Base-by-base conservation (phyloP, 2,797 vertebrate species). In the Chlorospingus semifuscus region DNA sequence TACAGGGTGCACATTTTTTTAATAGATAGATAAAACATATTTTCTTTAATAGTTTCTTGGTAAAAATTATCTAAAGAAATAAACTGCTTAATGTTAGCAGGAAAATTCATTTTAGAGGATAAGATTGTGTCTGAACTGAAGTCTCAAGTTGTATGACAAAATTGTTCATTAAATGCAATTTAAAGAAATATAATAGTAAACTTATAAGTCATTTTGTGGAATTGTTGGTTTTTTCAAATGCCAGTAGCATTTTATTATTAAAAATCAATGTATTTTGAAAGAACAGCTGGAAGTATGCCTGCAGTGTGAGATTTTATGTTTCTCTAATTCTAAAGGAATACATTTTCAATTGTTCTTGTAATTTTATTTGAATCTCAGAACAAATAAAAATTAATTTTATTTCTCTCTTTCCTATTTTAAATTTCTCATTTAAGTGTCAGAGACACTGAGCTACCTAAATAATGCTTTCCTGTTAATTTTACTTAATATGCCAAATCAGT, bases 401-500 rank as follows among this genome's bases (percentile, higher is more conserved):
- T 87, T 95, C 41, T 84, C 37, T 8, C 5, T 90, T 95, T 94
- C 30, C 57, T 91, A 64, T 87, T 86, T 95, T 93, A 85, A 95
- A 79, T 95, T 95, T 61, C 23, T 91, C 90, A 90, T 97, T 96
- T 96, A 96, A 41, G n/a, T 94, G 83, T 72, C 75, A 94, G 87
- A 97, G 72, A 87, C 76, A 88, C 76, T 55, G 89, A 95, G 86
- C 52, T 89, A 91, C 74, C 92, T 93, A 96, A 96, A 96, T 95
- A 96, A 94, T 93, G 61, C 60, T 97, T 95, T 95, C 56, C 68
- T 94, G 56, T 97, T 97, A 97, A 96, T 94, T 97, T 97, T 95
- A 94, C 88, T 97, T 97, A 97, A 97, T 97, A 96, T 95, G 96
- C 85, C 96, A 97, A 96, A 98, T 97, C 87, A 86, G 91, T 98